Conservation (phyloP, 1,140 invertebrate species). For the Papilio glaucus region DNA sequence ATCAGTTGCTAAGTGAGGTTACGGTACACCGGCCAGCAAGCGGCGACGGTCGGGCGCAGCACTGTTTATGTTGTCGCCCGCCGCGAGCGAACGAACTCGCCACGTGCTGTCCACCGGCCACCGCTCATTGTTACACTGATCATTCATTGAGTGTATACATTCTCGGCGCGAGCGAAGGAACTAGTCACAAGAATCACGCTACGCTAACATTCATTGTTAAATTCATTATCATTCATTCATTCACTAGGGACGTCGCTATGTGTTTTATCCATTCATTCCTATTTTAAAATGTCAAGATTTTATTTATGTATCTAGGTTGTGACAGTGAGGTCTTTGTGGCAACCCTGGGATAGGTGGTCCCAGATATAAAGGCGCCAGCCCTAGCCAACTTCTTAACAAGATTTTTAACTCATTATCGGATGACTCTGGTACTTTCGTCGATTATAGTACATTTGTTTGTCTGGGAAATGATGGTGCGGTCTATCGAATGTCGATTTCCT, state of each 20-base stretch:
- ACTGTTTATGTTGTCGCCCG: constrained; percentile 5
- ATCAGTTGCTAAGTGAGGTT: not conserved
- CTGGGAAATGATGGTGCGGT: too few relatives aligned
- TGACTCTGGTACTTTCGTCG: too few relatives aligned
- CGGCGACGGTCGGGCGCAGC: not conserved
- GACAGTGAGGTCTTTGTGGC: too few relatives aligned
- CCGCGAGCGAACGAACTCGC: constrained; percentile 15
- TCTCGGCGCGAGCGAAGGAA: not conserved
- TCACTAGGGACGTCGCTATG: too few relatives aligned
- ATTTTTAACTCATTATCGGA: too few relatives aligned
- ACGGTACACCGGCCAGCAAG: not conserved
- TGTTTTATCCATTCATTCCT: not conserved
- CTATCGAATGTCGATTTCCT: too few relatives aligned
- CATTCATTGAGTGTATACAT: not conserved
- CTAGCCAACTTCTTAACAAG: too few relatives aligned
- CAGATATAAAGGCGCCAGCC: too few relatives aligned
- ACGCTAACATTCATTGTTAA: not conserved
- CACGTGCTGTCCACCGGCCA: not conserved
- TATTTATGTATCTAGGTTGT: too few relatives aligned
- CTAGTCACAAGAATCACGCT: not conserved
- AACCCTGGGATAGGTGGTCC: too few relatives aligned
- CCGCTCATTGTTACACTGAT: not conserved
- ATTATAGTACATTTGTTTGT: too few relatives aligned
- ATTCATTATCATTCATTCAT: not conserved
- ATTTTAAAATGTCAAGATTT: not conserved